Evolutionary conservation across 2,113 vertebrate species (phyloP).

Genomic region (Pyxicephalus adspersus): DNA sequence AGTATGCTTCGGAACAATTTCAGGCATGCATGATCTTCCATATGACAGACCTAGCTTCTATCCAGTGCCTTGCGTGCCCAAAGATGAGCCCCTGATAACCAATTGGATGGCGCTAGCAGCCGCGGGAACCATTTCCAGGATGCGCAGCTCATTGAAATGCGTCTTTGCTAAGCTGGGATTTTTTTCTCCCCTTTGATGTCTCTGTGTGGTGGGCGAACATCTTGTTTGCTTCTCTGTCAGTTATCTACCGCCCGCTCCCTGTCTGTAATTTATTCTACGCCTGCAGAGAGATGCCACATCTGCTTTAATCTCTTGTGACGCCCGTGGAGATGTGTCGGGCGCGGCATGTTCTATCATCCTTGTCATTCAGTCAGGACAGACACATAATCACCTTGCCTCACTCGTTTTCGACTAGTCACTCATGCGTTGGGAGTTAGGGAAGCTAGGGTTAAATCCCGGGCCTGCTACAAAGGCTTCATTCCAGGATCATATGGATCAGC

Average conservation of each 20-base stretch:
- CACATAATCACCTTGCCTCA: background rate
- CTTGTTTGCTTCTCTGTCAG: slow-evolving; percentile 21
- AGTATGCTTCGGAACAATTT: no score
- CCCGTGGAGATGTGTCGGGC: slow-evolving; percentile 16
- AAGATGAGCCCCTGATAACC: no score
- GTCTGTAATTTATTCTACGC: slow-evolving; percentile 32
- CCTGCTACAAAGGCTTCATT: no score
- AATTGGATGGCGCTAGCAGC: background rate
- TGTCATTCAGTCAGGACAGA: background rate
- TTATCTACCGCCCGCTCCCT: slow-evolving; percentile 2
- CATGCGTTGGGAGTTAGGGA: background rate
- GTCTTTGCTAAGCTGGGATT: slow-evolving; percentile 4
- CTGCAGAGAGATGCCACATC: slow-evolving; percentile 16
- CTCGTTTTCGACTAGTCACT: background rate
- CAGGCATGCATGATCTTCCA: no score
- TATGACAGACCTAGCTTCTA: no score
- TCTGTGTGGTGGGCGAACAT: background rate
- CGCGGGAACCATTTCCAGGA: background rate
- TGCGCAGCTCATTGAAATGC: background rate
- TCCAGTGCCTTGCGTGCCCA: no score
- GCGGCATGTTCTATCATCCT: background rate
- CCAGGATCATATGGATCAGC: no score
- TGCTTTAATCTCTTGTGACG: slow-evolving; percentile 29
- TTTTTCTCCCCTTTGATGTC: slow-evolving; percentile 21
- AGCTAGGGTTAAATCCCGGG: background rate